Evolutionary conservation across 2,888 invertebrate genomes (phyloP).

Genomic region (Campaea margaritaria): DNA sequence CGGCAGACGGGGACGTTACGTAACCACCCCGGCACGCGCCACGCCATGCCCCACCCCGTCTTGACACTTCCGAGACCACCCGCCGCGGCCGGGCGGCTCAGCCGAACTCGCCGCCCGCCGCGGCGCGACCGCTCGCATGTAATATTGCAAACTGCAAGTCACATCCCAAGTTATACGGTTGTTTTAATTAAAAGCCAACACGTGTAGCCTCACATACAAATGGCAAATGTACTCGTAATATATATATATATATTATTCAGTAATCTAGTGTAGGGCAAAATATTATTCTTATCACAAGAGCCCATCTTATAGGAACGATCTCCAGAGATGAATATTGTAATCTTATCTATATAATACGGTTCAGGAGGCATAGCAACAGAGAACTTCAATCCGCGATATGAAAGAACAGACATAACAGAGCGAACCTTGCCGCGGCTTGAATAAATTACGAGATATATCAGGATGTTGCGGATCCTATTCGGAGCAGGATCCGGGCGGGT

Average conservation of each 20-base stretch:
- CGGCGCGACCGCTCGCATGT: constrained; percentile 19
- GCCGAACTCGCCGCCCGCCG: constrained; percentile 6
- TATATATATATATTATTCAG: constrained; percentile 2
- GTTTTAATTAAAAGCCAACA: constrained; percentile 30
- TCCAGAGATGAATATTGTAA: constrained; percentile 14
- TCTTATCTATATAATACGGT: constrained; percentile 18
- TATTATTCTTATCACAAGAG: constrained; percentile 4
- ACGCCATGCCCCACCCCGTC: constrained; percentile 44
- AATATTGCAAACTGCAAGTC: constrained; percentile 38
- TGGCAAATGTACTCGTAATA: not conserved
- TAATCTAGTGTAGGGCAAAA: constrained; percentile 1
- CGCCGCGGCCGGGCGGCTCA: constrained; percentile 25
- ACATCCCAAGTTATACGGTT: constrained; percentile 17
- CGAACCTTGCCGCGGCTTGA: constrained; percentile 31
- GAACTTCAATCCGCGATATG: constrained; percentile 21
- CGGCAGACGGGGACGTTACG: constrained; percentile 67
- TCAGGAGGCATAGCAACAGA: constrained; percentile 16
- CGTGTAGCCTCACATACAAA: not conserved
- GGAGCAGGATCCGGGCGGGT: constrained; percentile 48
- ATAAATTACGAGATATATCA: constrained; percentile 47
- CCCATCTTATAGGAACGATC: constrained; percentile 8
- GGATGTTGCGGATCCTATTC: constrained; percentile 45
- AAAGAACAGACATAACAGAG: constrained; percentile 29
- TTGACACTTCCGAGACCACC: constrained; percentile 65
- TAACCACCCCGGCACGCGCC: constrained; percentile 54